Base-by-base conservation (phyloP, 2,113 vertebrate species). In the Gavia stellata region DNA sequence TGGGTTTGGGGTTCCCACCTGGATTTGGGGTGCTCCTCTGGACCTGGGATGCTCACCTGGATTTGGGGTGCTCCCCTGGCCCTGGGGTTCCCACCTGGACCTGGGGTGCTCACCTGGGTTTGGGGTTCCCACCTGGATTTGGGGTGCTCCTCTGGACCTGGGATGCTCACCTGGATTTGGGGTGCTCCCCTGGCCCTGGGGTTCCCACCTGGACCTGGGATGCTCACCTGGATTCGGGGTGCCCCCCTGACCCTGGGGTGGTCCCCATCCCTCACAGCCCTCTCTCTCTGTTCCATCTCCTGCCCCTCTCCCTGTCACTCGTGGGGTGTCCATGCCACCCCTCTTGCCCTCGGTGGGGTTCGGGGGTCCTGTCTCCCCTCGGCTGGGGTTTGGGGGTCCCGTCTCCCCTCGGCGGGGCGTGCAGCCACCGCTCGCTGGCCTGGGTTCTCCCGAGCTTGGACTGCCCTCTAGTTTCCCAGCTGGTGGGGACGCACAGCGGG, bases 401-500 rank as follows among this genome's bases (percentile, higher is more conserved):
- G 0, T 29, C 7, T 38, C 19, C 56, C 40, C 28, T 55, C 6
- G 3, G 26, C 2, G 6, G 17, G 14, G 19, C 3, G 7, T 14
- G 25, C 78, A 44, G 49, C 36, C 3, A 2, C 38, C 3, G 2
- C 38, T 52, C 2, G 3, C n/a, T 18, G 6, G 28, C 47, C 10
- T 2, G 13, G 45, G 33, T 33, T 88, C 52, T 58, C 45, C 87
- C 1, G 4, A 74, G 36, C 61, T 34, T 38, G 61, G 68, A 6
- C 59, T 52, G 36, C 52, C 61, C 52, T 58, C 78, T 28, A 13
- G 44, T 61, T 63, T 34, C 38, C 61, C 52, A 19, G 14, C 77
- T 16, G n/a, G 49, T 0, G 8, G 66, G 75, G 56, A 49, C 8
- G 14, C 25, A 19, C 24, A 29, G 56, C 1, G 12, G 23, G 55